Evolutionary conservation across 2,113 vertebrate species (phyloP).

Genomic region (Strigops habroptila): DNA sequence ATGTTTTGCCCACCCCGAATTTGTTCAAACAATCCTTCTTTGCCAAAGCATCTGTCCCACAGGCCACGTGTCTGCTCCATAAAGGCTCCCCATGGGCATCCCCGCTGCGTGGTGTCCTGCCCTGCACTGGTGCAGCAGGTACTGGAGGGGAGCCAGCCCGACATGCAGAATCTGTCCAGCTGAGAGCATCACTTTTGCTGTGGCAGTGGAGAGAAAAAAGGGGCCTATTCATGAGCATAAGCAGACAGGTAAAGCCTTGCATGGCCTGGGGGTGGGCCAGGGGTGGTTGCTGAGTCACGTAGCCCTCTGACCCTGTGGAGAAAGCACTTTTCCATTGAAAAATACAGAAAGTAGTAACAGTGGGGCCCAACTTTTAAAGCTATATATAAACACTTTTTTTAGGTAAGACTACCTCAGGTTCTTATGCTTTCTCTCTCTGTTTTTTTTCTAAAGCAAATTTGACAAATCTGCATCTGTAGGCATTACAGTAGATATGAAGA

Average conservation of each 20-base stretch:
- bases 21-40: neutral
- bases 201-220: neutral
- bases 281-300: neutral
- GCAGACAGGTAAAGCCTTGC: neutral
- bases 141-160: neutral
- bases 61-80: fast-evolving
- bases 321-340: neutral
- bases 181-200: neutral
- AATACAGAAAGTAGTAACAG: neutral
- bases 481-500: neutral
- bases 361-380: neutral
- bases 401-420: neutral
- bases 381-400: neutral
- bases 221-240: fast-evolving
- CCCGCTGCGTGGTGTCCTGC: fast-evolving
- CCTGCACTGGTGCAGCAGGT: fast-evolving
- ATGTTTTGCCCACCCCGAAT: too few species aligned
- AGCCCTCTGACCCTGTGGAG: too few species aligned
- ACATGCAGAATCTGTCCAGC: fast-evolving
- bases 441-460: neutral
- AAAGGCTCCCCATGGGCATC: neutral
- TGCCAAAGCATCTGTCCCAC: neutral
- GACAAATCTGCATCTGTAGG: neutral
- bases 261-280: too few species aligned
- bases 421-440: neutral